Evolutionary conservation across 2,797 vertebrate genomes (phyloP).

Genomic region (Lepus townsendii): DNA sequence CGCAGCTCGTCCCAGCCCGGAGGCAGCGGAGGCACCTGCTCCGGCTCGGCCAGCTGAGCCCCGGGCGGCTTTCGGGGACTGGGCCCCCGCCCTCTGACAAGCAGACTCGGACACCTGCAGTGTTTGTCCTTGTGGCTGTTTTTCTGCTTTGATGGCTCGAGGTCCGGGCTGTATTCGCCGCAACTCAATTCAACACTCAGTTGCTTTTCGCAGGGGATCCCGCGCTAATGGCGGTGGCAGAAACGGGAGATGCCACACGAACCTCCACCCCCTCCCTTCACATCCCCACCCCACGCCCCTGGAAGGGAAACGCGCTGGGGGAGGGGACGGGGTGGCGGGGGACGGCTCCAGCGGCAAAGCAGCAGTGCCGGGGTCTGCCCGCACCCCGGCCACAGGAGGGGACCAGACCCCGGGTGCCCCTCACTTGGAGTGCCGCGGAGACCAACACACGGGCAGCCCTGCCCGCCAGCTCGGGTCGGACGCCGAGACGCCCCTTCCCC

Average conservation of each 20-base stretch:
- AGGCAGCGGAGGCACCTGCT: not conserved
- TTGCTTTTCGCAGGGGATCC: constrained; percentile 48
- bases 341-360: not conserved
- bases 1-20: not conserved
- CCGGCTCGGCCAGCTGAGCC: not conserved
- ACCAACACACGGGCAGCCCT: not conserved
- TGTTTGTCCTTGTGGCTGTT: constrained; percentile 68
- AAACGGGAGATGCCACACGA: not conserved
- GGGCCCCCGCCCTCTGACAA: constrained; percentile 28
- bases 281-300: not conserved
- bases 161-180: constrained; percentile 48
- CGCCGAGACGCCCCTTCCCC: not conserved
- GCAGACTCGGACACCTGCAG: constrained; percentile 56
- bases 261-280: not conserved
- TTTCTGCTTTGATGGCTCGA: constrained; percentile 46
- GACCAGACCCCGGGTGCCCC: not conserved
- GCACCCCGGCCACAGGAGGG: not conserved
- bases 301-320: constrained; percentile 9
- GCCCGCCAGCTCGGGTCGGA: not conserved
- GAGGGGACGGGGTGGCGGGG: not conserved
- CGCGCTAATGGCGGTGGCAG: constrained; percentile 8
- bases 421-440: not conserved
- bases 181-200: constrained; percentile 63
- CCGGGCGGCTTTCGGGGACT: not conserved
- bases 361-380: constrained; percentile 7